Evolutionary conservation across 2,888 invertebrate species (phyloP), one percentile per base, ranked within the genome.

Genomic region (Trachelus tabidus): DNA sequence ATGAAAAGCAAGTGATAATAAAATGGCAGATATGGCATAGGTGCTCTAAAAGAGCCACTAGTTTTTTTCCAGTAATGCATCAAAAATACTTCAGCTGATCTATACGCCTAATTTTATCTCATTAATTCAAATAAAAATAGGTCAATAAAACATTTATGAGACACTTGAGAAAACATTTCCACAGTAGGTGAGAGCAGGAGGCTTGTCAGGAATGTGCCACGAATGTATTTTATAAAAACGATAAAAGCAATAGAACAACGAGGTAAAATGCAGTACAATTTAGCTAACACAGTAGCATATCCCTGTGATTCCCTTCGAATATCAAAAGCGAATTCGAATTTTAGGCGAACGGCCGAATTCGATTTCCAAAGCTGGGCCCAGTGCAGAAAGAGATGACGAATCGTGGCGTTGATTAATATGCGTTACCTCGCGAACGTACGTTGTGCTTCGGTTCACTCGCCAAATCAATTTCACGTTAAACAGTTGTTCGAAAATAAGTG

Each of bases 391-490:
- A 71, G 71, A 34, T 33, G 12, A 34, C 31, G 31, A 40, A 35
- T 34, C 34, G 35, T 71, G 74, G 74, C 74, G 74, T 74, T 74
- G 74, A n/a, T 35, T 35, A 74, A n/a, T 74, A 35, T 34, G 37
- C 35, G 34, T 74, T 74, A 74, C 74, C 74, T 34, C 74, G 74
- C 37, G 12, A 34, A 12, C 34, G 34, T 34, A 23, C 35, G 37
- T n/a, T 34, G n/a, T 23, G 74, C 74, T 74, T 35, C 35, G 23
- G 56, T 23, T 56, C 56, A 56, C 9, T 56, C 56, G 15, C 23
- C 56, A 56, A 75, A 34, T n/a, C 34, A 56, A 33, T 68, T 40
- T 68, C 34, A 31, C 40, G 31, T 73, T 73, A 33, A 30, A 73
- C 73, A 73, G 31, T 73, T 34, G 68, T 40, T 75, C 34, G 15